phyloP scores from a whole-genome alignment of 2,888 invertebrate species.

The Polydrusus cervinus region DNA sequence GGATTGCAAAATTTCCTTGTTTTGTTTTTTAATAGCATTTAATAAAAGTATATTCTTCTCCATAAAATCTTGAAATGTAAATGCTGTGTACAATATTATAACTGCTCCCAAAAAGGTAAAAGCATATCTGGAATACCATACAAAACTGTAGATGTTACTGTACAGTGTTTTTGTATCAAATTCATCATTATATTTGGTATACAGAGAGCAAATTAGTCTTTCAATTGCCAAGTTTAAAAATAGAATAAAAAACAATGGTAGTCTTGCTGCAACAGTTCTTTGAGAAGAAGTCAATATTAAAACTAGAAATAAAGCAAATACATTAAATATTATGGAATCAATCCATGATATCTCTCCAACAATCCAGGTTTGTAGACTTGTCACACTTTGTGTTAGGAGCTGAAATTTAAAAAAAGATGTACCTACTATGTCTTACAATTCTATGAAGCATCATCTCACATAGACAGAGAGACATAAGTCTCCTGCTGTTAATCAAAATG shows the following conservation, averaged over 20 bases:
- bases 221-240: constrained; percentile 73
- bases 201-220: constrained; percentile 66
- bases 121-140: constrained; percentile 71
- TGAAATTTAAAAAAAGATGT: constrained; percentile 52
- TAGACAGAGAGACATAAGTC: too few species aligned
- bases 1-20: constrained; percentile 60
- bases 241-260: constrained; percentile 74
- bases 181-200: constrained; percentile 47
- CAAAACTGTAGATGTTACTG: constrained; percentile 68
- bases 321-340: constrained; percentile 77
- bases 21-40: constrained; percentile 69
- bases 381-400: constrained; percentile 64
- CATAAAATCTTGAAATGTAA: constrained; percentile 70
- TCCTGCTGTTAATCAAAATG: too few species aligned
- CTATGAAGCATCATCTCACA: too few species aligned
- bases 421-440: too few species aligned
- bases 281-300: constrained; percentile 75
- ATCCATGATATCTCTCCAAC: constrained; percentile 79
- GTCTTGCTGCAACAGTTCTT: constrained; percentile 74
- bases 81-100: constrained; percentile 66
- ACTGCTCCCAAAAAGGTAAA: constrained; percentile 66
- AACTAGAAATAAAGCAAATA: constrained; percentile 72
- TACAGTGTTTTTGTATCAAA: constrained; percentile 63
- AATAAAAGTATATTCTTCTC: constrained; percentile 70
- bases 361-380: constrained; percentile 76